Evolutionary conservation across 2,888 invertebrate genomes (phyloP), one percentile per base, ranked within the genome.

Genomic region (Cryptosula pallasiana): DNA sequence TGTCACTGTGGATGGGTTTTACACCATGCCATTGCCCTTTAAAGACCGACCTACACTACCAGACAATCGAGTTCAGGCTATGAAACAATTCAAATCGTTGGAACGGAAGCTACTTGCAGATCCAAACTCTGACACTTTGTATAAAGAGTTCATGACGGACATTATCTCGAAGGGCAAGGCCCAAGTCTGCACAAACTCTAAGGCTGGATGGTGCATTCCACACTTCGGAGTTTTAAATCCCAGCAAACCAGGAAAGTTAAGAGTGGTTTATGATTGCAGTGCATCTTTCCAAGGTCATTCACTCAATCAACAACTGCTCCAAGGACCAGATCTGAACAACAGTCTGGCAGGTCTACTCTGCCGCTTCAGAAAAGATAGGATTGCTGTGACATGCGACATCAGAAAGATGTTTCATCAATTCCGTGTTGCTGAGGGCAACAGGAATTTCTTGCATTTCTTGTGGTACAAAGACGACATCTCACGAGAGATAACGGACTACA

Each of bases 311-410:
- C 55, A 45, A 9, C 29, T 23, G n/a, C 5, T 29, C 20, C 71
- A 73, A 57, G 73, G 71, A n/a, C 71, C 73, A 9, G 73, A 73
- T 29, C 71, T 72, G 23, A 69, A 23, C n/a, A 73, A 73, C 69
- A 63, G 36, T 20, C 35, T 73, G 54, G 1, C 72, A 13, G 3
- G 35, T 63, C 69, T 72, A 23, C 23, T 73, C 16, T 27, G 58
- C 2, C 55, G 72, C 23, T 72, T 73, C 45, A n/a, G 73, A 27
- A 9, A 72, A 32, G 27, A 72, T 34, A 13, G 35, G 35, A 72
- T 72, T 69, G 72, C 73, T 1, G n/a, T n/a, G n/a, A n/a, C n/a
- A n/a, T n/a, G n/a, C n/a, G n/a, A n/a, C n/a, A n/a, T n/a, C n/a
- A n/a, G n/a, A n/a, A n/a, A n/a, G n/a, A n/a, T n/a, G n/a, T n/a